Conservation (phyloP, 2,888 invertebrate genomes). For the Stenodema calcarata region DNA sequence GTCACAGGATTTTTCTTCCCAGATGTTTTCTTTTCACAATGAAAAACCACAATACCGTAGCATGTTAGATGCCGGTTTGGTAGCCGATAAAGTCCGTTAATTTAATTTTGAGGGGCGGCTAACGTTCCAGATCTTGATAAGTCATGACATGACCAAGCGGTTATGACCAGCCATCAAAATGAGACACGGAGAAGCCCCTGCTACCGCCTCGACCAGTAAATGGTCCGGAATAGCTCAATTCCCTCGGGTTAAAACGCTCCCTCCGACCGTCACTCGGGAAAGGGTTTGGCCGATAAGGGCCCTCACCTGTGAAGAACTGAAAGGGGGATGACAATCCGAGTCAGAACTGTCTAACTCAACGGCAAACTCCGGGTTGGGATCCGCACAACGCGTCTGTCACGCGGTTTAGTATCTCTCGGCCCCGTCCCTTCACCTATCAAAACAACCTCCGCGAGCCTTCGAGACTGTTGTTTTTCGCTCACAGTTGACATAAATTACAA, state of each 20-base stretch:
- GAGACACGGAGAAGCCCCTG: background rate
- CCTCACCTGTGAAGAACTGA: background rate
- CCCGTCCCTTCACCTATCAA: background rate
- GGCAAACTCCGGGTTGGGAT: background rate
- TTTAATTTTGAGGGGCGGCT: background rate
- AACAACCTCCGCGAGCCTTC: background rate
- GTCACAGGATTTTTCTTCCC: too few relatives aligned
- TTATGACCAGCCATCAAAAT: background rate
- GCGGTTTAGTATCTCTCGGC: slow-evolving; percentile 13
- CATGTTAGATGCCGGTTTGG: background rate
- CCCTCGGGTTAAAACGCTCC: background rate
- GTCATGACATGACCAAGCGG: background rate
- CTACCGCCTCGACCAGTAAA: background rate
- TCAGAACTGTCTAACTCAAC: slow-evolving; percentile 9
- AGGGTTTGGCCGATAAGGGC: background rate
- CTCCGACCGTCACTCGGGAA: background rate
- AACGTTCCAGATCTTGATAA: background rate
- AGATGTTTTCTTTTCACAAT: too few relatives aligned
- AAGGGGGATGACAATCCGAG: background rate
- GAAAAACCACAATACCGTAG: too few relatives aligned
- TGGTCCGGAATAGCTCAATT: slow-evolving; percentile 9
- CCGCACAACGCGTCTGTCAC: slow-evolving; percentile 12
- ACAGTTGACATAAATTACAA: too few relatives aligned
- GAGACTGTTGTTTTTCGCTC: too few relatives aligned
- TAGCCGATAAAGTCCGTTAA: background rate